Conservation (phyloP, 2,113 vertebrate species). For the Macrotis lagotis region DNA sequence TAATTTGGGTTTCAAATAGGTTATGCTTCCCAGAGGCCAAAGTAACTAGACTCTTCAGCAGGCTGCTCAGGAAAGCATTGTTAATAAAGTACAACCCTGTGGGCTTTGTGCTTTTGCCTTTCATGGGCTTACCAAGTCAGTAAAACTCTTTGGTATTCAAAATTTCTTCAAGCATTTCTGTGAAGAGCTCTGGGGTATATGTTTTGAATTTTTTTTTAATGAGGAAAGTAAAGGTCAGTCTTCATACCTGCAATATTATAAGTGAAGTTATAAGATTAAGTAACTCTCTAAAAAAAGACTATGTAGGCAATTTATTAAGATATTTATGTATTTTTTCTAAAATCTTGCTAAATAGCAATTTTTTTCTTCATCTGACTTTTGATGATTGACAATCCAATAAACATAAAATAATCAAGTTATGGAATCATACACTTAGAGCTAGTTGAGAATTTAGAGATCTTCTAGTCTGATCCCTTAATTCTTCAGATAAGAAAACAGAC, state of each 20-base stretch:
- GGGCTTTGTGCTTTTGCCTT: neutral
- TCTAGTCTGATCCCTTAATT: neutral
- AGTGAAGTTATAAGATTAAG: conserved; percentile 18
- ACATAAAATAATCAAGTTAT: conserved; percentile 11
- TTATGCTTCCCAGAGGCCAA: conserved; percentile 22
- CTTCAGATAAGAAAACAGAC: neutral
- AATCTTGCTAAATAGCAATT: conserved; percentile 12
- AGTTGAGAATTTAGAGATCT: neutral
- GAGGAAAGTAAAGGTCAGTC: neutral
- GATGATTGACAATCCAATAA: conserved; percentile 36
- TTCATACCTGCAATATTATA: neutral
- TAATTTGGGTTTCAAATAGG: neutral
- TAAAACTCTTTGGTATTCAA: neutral
- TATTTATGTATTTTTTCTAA: neutral
- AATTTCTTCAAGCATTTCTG: neutral
- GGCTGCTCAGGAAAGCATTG: neutral
- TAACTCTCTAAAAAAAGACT: conserved; percentile 14
- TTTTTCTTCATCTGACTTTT: conserved; percentile 36
- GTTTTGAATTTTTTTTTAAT: conserved; percentile 11
- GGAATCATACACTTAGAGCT: neutral
- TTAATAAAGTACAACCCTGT: neutral
- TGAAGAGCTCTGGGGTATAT: neutral
- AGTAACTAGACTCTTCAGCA: conserved; percentile 2
- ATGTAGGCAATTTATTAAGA: conserved; percentile 31
- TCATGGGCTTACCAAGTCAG: neutral